Evolutionary conservation across 2,888 invertebrate species (phyloP), one percentile per base, ranked within the genome.

Genomic region (Platycnemis pennipes): DNA sequence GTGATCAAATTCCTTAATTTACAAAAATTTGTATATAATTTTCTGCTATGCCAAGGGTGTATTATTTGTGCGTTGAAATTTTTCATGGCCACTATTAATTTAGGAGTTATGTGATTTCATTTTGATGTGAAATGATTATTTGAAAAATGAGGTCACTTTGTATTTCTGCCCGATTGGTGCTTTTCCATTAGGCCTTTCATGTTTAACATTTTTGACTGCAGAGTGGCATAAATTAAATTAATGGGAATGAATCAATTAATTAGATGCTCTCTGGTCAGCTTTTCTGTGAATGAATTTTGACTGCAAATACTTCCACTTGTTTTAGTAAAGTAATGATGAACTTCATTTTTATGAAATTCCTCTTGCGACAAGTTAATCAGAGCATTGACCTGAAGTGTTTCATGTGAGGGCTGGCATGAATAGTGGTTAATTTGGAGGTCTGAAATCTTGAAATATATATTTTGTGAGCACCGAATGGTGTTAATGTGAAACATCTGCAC

Each of bases 401-500:
- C 63, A 22, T 91, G 91, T 91, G 63, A 44, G 26, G 26, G 63
- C 56, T 91, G 11, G 63, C 63, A 44, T 45, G 63, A n/a, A 63
- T 91, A 45, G 63, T 56, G 56, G 89, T 63, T 44, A 63, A 45
- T 44, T 37, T 11, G 77, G 77, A 77, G 77, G 69, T 31, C 42
- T 91, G 42, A 91, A 56, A 91, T 42, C 63, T 91, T 37, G 91
- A 56, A 91, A 44, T 91, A 63, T 77, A 91, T 44, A 63, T 44
- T 91, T 63, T 63, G 77, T 63, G 91, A 63, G 7, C 63, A 91
- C 63, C 69, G 91, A 63, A 56, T 31, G 22, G 63, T 91, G 63
- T 91, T 42, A 91, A 44, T 42, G 87, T 87, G 91, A 91, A 56
- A 44, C 42, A 63, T 91, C 63, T 69, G 91, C 91, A 91, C 91